phyloP scores from a whole-genome alignment of 2,113 vertebrate species.

The Ctenomys sociabilis region DNA sequence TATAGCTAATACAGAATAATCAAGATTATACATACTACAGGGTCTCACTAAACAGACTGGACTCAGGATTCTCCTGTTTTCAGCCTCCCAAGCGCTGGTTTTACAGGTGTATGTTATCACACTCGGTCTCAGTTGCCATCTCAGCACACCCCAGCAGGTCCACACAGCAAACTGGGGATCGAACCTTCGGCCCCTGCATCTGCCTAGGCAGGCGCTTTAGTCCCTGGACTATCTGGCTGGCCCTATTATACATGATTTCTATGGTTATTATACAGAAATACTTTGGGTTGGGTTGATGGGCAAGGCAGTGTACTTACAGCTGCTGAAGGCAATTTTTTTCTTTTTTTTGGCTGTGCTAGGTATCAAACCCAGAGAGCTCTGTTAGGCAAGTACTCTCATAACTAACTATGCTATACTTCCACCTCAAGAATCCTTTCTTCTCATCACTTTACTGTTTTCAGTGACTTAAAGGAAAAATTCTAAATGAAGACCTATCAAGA shows the following conservation, averaged over 20 bases:
- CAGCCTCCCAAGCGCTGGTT: too few species aligned
- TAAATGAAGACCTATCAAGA: not conserved
- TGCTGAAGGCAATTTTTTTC: not conserved
- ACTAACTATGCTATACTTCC: not conserved
- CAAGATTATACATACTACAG: not conserved
- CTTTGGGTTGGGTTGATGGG: not conserved
- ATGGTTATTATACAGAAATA: not conserved
- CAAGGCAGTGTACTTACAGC: not conserved
- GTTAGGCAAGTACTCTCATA: not conserved
- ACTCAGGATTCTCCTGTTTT: too few species aligned
- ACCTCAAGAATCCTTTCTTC: not conserved
- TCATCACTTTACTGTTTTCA: not conserved
- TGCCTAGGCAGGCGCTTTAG: too few species aligned
- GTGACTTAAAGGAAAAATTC: slow-evolving; percentile 23
- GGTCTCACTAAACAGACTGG: too few species aligned
- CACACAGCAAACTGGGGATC: too few species aligned
- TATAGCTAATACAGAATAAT: not conserved
- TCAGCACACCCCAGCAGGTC: too few species aligned
- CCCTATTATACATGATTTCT: not conserved
- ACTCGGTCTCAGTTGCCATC: too few species aligned
- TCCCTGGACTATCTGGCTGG: too few species aligned
- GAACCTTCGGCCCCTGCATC: too few species aligned
- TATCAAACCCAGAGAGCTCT: not conserved
- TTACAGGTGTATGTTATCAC: too few species aligned
- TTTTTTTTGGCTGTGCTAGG: not conserved